phyloP scores from a whole-genome alignment of 2,797 vertebrate genomes.

The Cottoperca gobio region DNA sequence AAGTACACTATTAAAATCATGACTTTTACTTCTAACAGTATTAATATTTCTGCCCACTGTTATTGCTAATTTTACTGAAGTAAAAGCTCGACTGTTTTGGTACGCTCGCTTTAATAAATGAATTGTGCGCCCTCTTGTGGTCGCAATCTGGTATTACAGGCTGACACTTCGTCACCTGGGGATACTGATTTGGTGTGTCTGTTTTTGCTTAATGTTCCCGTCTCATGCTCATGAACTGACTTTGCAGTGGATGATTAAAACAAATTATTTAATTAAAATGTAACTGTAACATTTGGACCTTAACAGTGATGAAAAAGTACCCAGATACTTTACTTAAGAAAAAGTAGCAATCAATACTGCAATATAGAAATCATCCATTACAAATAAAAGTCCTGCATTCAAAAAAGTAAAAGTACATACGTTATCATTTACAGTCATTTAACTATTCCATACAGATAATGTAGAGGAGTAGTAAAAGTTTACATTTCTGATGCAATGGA shows the following conservation, averaged over 20 bases:
- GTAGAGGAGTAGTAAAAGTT: background rate
- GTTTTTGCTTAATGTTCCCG: too few relatives aligned
- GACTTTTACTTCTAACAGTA: too few relatives aligned
- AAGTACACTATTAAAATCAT: too few relatives aligned
- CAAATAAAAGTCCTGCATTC: too few relatives aligned
- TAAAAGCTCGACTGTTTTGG: background rate
- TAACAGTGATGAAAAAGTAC: background rate
- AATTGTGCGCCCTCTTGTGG: slow-evolving; percentile 23
- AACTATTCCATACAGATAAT: too few relatives aligned
- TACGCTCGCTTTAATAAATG: background rate
- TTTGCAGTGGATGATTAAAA: background rate
- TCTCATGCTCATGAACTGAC: background rate
- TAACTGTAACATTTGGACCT: background rate
- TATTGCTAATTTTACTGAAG: background rate
- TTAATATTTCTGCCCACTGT: background rate
- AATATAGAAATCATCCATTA: background rate
- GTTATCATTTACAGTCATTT: too few relatives aligned
- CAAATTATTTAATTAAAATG: background rate
- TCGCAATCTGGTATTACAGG: background rate
- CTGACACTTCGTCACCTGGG: background rate
- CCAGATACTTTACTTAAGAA: background rate
- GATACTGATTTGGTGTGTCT: background rate
- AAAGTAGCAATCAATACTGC: background rate
- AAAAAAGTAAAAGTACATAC: too few relatives aligned
- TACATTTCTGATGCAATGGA: background rate